Percentiles rank a stretch among this genome's conserved stretches.
phyloP scores from a whole-genome alignment of 1,140 invertebrate genomes.

The Brachionus sp. region DNA sequence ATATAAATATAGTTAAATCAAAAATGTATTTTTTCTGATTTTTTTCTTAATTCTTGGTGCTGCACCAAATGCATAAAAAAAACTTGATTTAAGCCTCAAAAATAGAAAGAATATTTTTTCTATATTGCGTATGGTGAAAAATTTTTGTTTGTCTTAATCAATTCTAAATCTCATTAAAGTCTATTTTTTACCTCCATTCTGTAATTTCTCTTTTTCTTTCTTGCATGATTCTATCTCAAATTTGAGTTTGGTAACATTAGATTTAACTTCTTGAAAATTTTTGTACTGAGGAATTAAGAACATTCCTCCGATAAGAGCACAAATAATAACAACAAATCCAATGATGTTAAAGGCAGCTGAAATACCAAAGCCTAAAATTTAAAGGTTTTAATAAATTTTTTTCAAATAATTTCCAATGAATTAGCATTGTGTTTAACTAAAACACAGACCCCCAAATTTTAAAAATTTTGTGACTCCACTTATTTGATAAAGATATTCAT shows the following conservation, averaged over 20 bases:
- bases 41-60: background rate
- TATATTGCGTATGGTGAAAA: too few relatives aligned
- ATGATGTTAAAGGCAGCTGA: background rate
- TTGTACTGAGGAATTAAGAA: background rate
- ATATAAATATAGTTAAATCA: background rate
- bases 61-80: background rate
- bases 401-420: background rate
- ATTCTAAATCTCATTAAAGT: background rate
- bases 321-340: background rate
- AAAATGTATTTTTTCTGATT: too few relatives aligned
- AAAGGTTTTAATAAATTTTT: background rate
- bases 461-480: background rate
- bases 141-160: too few relatives aligned
- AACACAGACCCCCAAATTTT: background rate
- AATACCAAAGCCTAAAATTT: background rate
- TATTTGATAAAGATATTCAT: background rate
- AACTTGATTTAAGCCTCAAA: background rate
- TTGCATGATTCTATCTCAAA: background rate
- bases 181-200: background rate
- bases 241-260: background rate
- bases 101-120: too few relatives aligned
- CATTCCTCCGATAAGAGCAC: background rate
- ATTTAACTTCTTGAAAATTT: background rate
- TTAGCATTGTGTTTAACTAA: background rate
- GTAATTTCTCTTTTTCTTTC: background rate